A percentile compares a stretch with the other conserved stretches of the same genome.
Evolutionary conservation across 2,797 vertebrate genomes (phyloP).

Genomic region (Tamandua tetradactyla): DNA sequence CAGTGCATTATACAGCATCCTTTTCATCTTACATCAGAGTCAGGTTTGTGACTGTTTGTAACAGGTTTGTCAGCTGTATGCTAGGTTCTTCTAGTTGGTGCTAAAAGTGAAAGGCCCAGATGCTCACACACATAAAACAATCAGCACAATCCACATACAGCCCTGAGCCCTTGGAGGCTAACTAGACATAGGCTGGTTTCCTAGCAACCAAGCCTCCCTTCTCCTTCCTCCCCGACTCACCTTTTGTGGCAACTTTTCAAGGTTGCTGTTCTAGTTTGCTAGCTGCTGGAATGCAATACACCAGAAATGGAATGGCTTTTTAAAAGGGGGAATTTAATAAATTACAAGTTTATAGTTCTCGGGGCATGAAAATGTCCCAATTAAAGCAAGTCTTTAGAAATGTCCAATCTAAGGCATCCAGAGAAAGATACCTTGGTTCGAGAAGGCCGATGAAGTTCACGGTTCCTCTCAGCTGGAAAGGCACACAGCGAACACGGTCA

Average conservation of each 20-base stretch:
- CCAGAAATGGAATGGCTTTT: too few relatives aligned
- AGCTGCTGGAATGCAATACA: too few relatives aligned
- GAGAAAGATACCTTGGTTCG: too few relatives aligned
- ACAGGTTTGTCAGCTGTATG: neutral
- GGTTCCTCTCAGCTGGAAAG: too few relatives aligned
- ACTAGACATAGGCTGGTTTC: neutral
- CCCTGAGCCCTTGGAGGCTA: neutral
- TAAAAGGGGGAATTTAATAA: too few relatives aligned
- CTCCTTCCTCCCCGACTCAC: neutral
- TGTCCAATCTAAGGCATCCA: too few relatives aligned
- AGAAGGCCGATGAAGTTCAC: too few relatives aligned
- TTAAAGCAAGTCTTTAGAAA: too few relatives aligned
- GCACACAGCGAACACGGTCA: too few relatives aligned
- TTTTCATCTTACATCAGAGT: neutral
- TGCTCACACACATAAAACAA: neutral
- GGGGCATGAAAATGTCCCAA: too few relatives aligned
- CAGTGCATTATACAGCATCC: neutral
- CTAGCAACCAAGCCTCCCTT: slow-evolving; percentile 36
- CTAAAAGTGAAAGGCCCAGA: neutral
- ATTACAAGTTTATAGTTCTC: too few relatives aligned
- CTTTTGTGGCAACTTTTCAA: slow-evolving; percentile 14
- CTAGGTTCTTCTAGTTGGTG: neutral
- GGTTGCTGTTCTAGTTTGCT: too few relatives aligned
- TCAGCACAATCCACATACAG: neutral
- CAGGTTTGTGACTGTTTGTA: neutral